Base-by-base conservation (phyloP, 2,113 vertebrate species). In the Leptobrachium leishanense region DNA sequence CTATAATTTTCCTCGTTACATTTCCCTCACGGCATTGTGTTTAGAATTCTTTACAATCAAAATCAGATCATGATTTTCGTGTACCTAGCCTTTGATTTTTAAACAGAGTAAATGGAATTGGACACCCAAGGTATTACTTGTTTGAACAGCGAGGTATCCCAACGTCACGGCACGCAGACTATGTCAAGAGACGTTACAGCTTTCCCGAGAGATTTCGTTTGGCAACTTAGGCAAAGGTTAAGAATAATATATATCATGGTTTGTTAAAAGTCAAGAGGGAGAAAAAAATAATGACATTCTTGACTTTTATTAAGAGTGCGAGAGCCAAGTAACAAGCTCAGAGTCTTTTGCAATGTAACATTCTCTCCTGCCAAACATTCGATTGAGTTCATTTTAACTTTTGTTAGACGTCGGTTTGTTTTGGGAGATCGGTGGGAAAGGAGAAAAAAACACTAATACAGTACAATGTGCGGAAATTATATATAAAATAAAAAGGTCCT, bases 41-140 rank as follows among this genome's bases (percentile, higher is more conserved):
- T n/a, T 15, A 43, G 46, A 73, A 13, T 59, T 4, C 71, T 68
- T 59, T 43, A 68, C 74, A 74, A 80, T 74, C 64, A 44, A 15
- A 68, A 59, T 80, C 70, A 57, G 13, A 72, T 73, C 72, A 43
- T 39, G 69, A 15, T 64, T 42, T 31, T 4, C 10, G 0, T 44
- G 55, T 59, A 2, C 43, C 43, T 50, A 11, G 42, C 39, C 63
- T 42, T 67, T 46, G 77, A 80, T 66, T 66, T 39, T 43, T 3
- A 40, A 46, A 46, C 50, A 54, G 63, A 74, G 77, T 43, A 80
- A 80, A 80, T 80, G 68, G 31, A 40, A 41, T 44, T 55, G 68
- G 77, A 80, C 71, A 74, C 63, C 66, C 15, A 20, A 73, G 43
- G 63, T 62, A 68, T 80, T 63, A 44, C n/a, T 57, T 67, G 43